Evolutionary conservation across 2,888 invertebrate species (phyloP), one percentile per base, ranked within the genome.

Genomic region (Nomada fabriciana): DNA sequence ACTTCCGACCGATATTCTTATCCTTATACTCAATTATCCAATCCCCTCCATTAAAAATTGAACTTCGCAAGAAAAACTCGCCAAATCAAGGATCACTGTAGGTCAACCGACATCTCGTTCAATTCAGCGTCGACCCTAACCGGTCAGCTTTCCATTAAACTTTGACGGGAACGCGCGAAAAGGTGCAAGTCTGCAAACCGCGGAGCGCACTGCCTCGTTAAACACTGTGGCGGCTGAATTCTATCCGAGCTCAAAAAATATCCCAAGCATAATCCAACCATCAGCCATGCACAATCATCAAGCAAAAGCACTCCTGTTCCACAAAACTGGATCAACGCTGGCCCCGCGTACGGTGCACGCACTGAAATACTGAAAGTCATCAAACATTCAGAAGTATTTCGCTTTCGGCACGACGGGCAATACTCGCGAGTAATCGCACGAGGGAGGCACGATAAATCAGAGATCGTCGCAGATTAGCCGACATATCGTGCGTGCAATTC

Each of bases 381-480:
- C 11, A 59, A 57, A 47, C 43, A 47, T 25, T 43, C 9, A n/a
- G 20, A 61, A 50, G n/a, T 10, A 2, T 25, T 70, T 29, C 20
- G 15, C 50, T 43, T 64, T 55, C 11, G 57, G 64, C 13, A 13
- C 15, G 29, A 47, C 15, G 52, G 23, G 18, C n/a, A 25, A 50
- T 57, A 23, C 20, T 25, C 29, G 25, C 25, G 59, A 50, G 42
- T 18, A 52, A 77, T 65, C 73, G 43, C 3, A 1, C 29, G 20
- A 7, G 52, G 59, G 60, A 59, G 69, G 57, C 9, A 18, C 78
- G 69, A 80, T 84, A 84, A 84, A 86, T 84, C 82, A 84, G 69
- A 63, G 74, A 84, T 76, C 84, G 76, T 13, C 52, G n/a, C 71
- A 60, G 65, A 86, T 86, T 72, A 75, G 29, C 67, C 23, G 64